phyloP scores from a whole-genome alignment of 1,140 invertebrate species.

The Sesamia nonagrioides region DNA sequence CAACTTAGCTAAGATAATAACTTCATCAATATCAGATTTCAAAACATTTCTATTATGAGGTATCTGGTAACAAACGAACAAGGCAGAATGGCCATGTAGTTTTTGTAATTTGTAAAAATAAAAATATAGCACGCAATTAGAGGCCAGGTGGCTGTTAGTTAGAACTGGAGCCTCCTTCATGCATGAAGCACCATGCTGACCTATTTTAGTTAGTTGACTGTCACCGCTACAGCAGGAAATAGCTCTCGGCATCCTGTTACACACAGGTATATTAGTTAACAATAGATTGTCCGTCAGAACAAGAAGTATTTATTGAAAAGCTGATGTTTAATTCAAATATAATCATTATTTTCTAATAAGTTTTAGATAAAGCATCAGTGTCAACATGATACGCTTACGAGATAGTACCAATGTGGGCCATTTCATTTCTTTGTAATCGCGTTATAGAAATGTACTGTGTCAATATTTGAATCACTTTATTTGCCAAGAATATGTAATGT shows the following conservation, averaged over 20 bases:
- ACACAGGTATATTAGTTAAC: not conserved
- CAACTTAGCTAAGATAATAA: too few species aligned
- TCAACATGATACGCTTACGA: not conserved
- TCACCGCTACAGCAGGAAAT: conserved; percentile 3
- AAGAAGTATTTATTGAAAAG: too few species aligned
- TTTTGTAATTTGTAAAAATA: not conserved
- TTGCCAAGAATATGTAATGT: not conserved
- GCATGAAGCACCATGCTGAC: conserved; percentile 19
- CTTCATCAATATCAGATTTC: not conserved
- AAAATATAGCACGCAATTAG: conserved; percentile 21
- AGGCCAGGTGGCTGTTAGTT: conserved; percentile 18
- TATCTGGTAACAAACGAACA: not conserved
- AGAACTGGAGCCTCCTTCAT: conserved; percentile 21
- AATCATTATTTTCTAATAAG: too few species aligned
- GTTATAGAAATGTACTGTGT: not conserved
- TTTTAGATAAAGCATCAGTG: too few species aligned
- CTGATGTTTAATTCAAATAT: too few species aligned
- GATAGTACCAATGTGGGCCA: not conserved
- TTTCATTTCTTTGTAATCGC: not conserved
- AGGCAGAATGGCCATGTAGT: not conserved
- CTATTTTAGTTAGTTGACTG: conserved; percentile 4
- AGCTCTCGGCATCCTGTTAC: conserved; percentile 4
- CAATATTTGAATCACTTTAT: not conserved
- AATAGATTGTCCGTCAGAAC: not conserved
- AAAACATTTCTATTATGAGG: not conserved